phyloP scores from a whole-genome alignment of 2,113 vertebrate species.

The Meriones unguiculatus region DNA sequence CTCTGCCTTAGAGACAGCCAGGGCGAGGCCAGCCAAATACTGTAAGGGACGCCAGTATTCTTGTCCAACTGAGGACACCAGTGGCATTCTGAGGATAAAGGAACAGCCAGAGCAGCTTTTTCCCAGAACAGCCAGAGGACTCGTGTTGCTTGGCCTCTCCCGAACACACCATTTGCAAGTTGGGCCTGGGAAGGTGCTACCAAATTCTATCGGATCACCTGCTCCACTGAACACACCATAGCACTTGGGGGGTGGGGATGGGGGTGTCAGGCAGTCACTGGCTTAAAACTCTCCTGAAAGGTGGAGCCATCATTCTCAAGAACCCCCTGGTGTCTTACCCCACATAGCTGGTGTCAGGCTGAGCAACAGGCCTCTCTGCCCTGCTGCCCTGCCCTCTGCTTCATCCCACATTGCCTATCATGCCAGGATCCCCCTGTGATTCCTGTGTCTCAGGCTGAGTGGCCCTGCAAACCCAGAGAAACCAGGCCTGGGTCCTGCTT shows the following conservation, averaged over 20 bases:
- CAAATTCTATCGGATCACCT: not conserved
- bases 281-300: not conserved
- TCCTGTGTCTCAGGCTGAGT: not conserved
- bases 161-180: rapidly evolving
- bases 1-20: not conserved
- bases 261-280: not conserved
- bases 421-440: not conserved
- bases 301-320: not conserved
- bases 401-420: rapidly evolving
- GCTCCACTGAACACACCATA: not conserved
- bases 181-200: rapidly evolving
- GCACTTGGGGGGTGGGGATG: not conserved
- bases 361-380: too few relatives aligned
- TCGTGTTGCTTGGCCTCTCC: rapidly evolving
- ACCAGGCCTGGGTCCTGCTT: too few relatives aligned
- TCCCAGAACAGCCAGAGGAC: too few relatives aligned
- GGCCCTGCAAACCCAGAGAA: not conserved
- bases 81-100: not conserved
- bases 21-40: not conserved
- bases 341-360: rapidly evolving
- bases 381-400: not conserved
- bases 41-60: too few relatives aligned
- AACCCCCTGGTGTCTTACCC: not conserved
- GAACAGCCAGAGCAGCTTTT: too few relatives aligned
- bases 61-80: not conserved